Evolutionary conservation across 2,888 invertebrate genomes (phyloP).

Genomic region (Norana najaformis): DNA sequence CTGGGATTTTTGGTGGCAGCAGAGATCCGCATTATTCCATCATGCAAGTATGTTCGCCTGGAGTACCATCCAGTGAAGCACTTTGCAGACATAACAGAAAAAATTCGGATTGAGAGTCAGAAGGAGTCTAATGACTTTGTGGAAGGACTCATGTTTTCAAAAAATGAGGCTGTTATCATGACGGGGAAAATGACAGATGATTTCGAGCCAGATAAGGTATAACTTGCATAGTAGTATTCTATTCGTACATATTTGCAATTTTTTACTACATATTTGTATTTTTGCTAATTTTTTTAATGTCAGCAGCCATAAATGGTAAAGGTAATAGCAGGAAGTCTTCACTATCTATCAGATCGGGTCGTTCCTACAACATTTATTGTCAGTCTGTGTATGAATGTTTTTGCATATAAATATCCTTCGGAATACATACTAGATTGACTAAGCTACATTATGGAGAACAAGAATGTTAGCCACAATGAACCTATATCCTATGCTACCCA

Average conservation of each 20-base stretch:
- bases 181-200: constrained; percentile 73
- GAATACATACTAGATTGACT: too few species aligned
- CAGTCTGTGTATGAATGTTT: too few species aligned
- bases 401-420: too few species aligned
- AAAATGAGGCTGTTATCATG: constrained; percentile 76
- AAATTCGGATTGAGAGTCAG: constrained; percentile 66
- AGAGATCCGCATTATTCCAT: constrained; percentile 75
- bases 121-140: constrained; percentile 71
- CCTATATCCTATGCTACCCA: too few species aligned
- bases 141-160: constrained; percentile 73
- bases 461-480: too few species aligned
- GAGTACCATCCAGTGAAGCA: constrained; percentile 71
- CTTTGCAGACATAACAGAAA: constrained; percentile 47
- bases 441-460: too few species aligned
- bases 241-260: not conserved
- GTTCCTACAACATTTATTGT: too few species aligned
- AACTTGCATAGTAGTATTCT: not conserved
- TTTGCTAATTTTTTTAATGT: not conserved
- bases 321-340: too few species aligned
- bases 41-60: constrained; percentile 69
- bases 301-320: not conserved
- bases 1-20: constrained; percentile 77
- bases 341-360: too few species aligned
- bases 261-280: not conserved
- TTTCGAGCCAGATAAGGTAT: constrained; percentile 69